Evolutionary conservation across 2,113 vertebrate species (phyloP).

Genomic region (Corythornis vintsioides): DNA sequence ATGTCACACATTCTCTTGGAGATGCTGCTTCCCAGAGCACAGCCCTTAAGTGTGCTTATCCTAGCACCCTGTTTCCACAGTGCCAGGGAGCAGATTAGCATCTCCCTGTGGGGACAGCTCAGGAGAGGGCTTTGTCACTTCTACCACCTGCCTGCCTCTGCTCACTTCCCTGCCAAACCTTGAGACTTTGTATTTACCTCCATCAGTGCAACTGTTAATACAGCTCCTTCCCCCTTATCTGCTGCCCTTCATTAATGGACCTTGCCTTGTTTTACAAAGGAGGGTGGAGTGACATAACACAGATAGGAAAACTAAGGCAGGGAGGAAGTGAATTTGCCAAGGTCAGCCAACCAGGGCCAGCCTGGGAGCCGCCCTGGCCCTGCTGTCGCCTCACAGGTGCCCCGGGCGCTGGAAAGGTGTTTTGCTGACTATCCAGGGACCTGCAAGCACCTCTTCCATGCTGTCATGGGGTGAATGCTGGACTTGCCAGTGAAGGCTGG

Average conservation of each 20-base stretch:
- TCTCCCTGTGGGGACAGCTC: not conserved
- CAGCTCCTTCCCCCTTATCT: not conserved
- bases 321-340: not conserved
- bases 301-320: not conserved
- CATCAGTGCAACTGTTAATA: not conserved
- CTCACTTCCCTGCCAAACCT: accelerated
- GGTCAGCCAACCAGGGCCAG: not conserved
- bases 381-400: accelerated
- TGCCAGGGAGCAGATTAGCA: not conserved
- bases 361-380: not conserved
- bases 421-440: not conserved
- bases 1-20: not conserved
- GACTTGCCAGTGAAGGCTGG: not conserved
- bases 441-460: not conserved
- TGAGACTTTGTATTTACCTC: not conserved
- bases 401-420: accelerated
- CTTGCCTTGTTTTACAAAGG: not conserved
- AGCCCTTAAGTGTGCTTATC: not conserved
- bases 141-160: accelerated
- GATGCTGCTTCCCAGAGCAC: not conserved
- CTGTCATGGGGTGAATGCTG: accelerated
- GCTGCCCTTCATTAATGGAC: not conserved
- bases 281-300: not conserved
- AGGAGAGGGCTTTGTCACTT: not conserved
- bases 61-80: not conserved